Evolutionary conservation across 2,797 vertebrate genomes (phyloP), one percentile per base, ranked within the genome.

Genomic region (Lepus townsendii): DNA sequence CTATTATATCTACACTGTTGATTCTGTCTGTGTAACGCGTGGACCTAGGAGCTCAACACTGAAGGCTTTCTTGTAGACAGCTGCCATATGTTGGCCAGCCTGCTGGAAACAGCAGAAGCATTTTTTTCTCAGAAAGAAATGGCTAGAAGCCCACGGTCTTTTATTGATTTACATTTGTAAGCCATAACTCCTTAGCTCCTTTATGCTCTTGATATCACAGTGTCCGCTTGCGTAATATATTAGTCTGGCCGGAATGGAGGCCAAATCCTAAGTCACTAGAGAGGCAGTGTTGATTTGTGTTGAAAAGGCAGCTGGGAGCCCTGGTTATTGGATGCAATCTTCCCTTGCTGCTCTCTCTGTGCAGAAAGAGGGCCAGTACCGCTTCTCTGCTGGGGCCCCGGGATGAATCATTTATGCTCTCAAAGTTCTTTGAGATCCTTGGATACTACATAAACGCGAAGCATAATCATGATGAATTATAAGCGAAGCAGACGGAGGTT

Each of bases 91-190:
- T 93, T 71, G 94, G 88, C 73, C 14, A 0, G 87, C 93, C 94
- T 97, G 95, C 93, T 88, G 91, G 94, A 93, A 97, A 91, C 94
- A 72, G 94, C 63, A 90, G 93, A 96, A 97, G 72, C 84, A 71
- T 82, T 57, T 57, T 91, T 98, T 97, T 95, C 96, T 87, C 95
- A 88, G 97, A 95, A 97, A 98, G 97, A 97, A 97, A 97, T 98
- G 95, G 95, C 95, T 97, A 96, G 93, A 97, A 97, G 97, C 0
- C 8, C 91, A 68, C 91, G 95, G 89, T 96, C 97, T 98, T 47
- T 96, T 97, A 98, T 97, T 97, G 98, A 98, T 98, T 97, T 97
- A 94, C 96, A 96, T 77, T 66, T 94, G 94, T 22, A 96, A 97
- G 84, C 91, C 91, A 76, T 97, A 97, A 97, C 96, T 98, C 97